These are phyloP conservation scores for Leptoteleia sp. DNA, from an alignment of 1,140 invertebrate species.

Conservation along the genomic window DNA sequence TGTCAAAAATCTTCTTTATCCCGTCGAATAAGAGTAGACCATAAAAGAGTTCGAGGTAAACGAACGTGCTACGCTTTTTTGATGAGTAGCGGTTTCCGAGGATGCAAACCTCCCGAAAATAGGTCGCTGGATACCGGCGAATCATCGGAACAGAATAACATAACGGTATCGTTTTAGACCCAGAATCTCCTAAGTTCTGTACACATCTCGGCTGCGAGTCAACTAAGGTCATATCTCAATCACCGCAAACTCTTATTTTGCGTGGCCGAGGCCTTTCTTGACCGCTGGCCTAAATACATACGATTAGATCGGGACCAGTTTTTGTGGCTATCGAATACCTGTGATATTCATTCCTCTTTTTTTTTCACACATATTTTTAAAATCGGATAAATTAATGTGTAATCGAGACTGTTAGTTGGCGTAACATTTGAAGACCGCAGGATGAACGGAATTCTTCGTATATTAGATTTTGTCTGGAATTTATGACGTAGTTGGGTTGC, in stretches of 20 bases:
- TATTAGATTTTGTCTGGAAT: constrained; percentile 35
- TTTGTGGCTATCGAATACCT: constrained; percentile 50
- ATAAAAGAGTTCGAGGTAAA: constrained; percentile 54
- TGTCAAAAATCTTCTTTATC: constrained; percentile 30
- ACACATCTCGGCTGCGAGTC: constrained; percentile 49
- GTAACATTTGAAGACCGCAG: constrained; percentile 24
- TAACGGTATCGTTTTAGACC: constrained; percentile 66
- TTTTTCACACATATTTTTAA: constrained; percentile 34
- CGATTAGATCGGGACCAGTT: constrained; percentile 62
- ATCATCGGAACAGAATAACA: constrained; percentile 69
- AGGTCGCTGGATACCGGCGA: constrained; percentile 60
- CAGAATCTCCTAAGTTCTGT: constrained; percentile 58
- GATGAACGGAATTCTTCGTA: constrained; percentile 37
- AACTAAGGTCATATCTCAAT: constrained; percentile 64
- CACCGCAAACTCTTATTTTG: constrained; percentile 55
- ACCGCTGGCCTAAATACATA: constrained; percentile 61
- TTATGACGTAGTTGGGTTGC: constrained; percentile 23
- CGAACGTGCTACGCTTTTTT: constrained; percentile 55
- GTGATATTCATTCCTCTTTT: constrained; percentile 40
- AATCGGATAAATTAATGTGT: constrained; percentile 40
- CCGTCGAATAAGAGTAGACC: constrained; percentile 42
- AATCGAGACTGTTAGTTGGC: constrained; percentile 37
- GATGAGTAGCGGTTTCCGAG: constrained; percentile 58
- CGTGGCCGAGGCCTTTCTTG: constrained; percentile 36
- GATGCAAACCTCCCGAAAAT: constrained; percentile 62